phyloP scores from a whole-genome alignment of 1,140 invertebrate species.

The Eufriesea mexicana region DNA sequence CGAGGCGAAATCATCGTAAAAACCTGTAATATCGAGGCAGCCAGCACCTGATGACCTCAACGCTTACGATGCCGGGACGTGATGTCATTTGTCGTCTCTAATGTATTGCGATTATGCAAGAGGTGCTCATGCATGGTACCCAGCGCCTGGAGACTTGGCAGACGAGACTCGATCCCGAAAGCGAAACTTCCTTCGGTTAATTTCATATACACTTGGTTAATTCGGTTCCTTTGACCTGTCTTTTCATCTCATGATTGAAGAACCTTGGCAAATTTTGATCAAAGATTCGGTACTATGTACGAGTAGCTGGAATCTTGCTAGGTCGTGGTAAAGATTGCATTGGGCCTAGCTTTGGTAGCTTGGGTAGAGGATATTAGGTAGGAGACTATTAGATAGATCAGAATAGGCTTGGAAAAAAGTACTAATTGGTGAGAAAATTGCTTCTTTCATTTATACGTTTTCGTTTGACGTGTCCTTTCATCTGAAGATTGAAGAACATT shows the following conservation, averaged over 20 bases:
- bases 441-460: no score
- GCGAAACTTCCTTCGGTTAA: slow-evolving; percentile 27
- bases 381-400: no score
- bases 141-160: no score
- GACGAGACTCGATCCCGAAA: slow-evolving; percentile 31
- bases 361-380: no score
- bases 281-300: background rate
- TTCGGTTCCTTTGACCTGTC: background rate
- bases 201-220: slow-evolving; percentile 13
- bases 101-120: slow-evolving; percentile 58
- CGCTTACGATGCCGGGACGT: slow-evolving; percentile 54
- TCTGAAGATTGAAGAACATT: no score
- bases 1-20: slow-evolving; percentile 53
- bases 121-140: slow-evolving; percentile 29
- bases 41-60: slow-evolving; percentile 64
- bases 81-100: slow-evolving; percentile 65
- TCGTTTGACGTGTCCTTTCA: no score
- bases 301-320: background rate
- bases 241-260: background rate
- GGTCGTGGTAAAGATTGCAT: no score
- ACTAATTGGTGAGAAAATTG: no score
- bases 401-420: no score
- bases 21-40: slow-evolving; percentile 50
- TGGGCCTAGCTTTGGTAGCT: no score
- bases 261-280: background rate